These are phyloP conservation scores for Tachuris rubrigastra DNA, from an alignment of 2,113 vertebrate genomes.

Conservation along the genomic window DNA sequence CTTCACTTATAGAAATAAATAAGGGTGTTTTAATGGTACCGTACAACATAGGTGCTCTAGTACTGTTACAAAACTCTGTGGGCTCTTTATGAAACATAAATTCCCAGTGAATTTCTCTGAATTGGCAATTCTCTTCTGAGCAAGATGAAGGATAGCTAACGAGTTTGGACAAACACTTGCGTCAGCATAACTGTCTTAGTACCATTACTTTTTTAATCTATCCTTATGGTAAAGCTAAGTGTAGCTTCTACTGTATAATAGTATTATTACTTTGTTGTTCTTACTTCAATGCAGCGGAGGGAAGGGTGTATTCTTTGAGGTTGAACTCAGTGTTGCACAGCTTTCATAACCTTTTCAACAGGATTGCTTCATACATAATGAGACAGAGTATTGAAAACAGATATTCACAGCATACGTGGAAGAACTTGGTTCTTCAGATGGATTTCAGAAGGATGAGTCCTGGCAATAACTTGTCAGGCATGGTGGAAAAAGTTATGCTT, in stretches of 20 bases:
- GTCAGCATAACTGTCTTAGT: not conserved
- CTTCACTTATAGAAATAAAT: not conserved
- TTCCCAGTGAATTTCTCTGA: not conserved
- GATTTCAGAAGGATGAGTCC: not conserved
- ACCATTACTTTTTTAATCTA: not conserved
- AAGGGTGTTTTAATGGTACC: not conserved
- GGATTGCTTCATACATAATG: not conserved
- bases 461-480: not conserved
- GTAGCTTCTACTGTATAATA: not conserved
- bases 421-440: not conserved
- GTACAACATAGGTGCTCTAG: not conserved
- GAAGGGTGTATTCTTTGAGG: not conserved
- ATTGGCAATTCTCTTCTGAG: not conserved
- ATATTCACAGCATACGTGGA: not conserved
- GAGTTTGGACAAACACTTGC: not conserved
- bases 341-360: not conserved
- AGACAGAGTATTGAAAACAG: not conserved
- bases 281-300: not conserved
- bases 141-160: not conserved
- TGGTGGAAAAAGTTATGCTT: conserved; percentile 1
- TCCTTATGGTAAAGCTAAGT: not conserved
- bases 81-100: not conserved
- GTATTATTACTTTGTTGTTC: not conserved
- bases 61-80: not conserved
- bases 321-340: not conserved